phyloP scores from a whole-genome alignment of 2,888 invertebrate species.

The Sipha maydis region DNA sequence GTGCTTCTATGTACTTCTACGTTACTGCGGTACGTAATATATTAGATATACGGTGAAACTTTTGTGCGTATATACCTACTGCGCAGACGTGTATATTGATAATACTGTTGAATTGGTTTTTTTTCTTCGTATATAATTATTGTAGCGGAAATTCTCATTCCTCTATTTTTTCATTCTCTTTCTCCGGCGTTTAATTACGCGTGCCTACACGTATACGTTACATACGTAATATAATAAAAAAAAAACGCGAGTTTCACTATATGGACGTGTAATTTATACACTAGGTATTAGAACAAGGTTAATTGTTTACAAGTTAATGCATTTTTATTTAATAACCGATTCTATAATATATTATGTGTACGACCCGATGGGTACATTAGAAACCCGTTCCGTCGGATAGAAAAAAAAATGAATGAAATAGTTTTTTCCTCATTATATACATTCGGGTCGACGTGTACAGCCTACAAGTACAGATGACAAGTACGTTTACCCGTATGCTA shows the following conservation, averaged over 20 bases:
- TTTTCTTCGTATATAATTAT: not conserved
- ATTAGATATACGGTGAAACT: not conserved
- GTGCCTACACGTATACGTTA: not conserved
- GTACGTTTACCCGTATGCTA: not conserved
- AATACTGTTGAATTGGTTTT: not conserved
- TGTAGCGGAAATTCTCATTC: not conserved
- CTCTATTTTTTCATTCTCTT: not conserved
- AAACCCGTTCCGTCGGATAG: not conserved
- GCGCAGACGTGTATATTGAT: not conserved
- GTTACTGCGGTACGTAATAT: not conserved
- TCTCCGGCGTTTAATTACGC: not conserved
- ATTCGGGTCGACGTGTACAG: not conserved
- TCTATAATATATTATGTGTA: not conserved
- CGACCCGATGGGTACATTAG: not conserved
- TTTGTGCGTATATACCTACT: not conserved
- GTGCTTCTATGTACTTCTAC: not conserved
- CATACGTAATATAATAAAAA: not conserved
- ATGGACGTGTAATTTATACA: not conserved
- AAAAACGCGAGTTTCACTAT: slow-evolving; percentile 11
- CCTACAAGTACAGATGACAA: too few species aligned
- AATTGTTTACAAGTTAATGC: slow-evolving; percentile 17
- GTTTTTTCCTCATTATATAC: slow-evolving; percentile 2
- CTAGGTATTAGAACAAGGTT: slow-evolving; percentile 19
- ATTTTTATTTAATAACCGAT: not conserved
- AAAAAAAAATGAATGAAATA: slow-evolving; percentile 8